Evolutionary conservation across 2,797 vertebrate species (phyloP), one percentile per base, ranked within the genome.

Genomic region (Sebastiscus albofasciatus): DNA sequence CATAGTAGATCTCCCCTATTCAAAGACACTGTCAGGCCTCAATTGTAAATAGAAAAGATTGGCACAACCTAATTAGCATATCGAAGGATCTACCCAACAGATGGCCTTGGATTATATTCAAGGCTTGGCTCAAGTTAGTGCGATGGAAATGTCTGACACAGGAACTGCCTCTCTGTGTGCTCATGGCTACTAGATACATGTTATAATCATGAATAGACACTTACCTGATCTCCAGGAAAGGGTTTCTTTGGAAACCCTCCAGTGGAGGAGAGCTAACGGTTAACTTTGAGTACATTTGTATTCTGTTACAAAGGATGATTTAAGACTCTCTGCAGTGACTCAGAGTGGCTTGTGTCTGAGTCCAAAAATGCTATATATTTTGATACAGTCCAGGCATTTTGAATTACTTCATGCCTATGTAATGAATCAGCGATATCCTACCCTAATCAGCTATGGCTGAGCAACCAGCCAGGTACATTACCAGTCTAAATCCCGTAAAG

Each of bases 71-170:
- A 74, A 90, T 90, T 88, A 90, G 68, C 90, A 91, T 91, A 92
- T 90, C 82, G 64, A 83, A 85, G 87, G 86, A 91, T 90, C 90
- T 88, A 83, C 78, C 87, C 80, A 87, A 81, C 90, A 93, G 90
- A 91, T 91, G 90, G 90, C 83, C 83, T 86, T 90, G 86, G 89
- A 93, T 90, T 83, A 76, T 89, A 73, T 89, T 91, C 90, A 89
- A 87, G 77, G 39, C 90, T 89, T 92, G 91, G 92, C 90, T 89
- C 82, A 77, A 88, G 73, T 82, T 52, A 60, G 79, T 80, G 85
- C 22, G 60, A 83, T 88, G 89, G 83, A 92, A 90, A 87, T 71
- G 82, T 89, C 87, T 87, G 88, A 91, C 86, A 92, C 83, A 84
- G 86, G 89, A 89, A 89, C 84, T 86, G 89, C 80, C 72, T 81